Base-by-base conservation (phyloP, 2,797 vertebrate species). In the Orientallactaga sibirica region DNA sequence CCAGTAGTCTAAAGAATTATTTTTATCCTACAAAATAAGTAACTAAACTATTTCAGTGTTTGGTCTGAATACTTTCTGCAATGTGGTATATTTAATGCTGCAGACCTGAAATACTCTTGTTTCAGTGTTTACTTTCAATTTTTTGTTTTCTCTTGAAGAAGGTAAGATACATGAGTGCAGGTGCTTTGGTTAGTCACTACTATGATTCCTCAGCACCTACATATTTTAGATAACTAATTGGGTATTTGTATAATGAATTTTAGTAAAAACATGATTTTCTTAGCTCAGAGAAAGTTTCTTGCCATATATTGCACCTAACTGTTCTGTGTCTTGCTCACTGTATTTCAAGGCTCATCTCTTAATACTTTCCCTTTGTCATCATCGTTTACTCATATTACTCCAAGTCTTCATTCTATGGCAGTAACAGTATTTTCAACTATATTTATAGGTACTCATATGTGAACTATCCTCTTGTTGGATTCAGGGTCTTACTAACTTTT, bases 381-480 rank as follows among this genome's bases (percentile, higher is more conserved):
- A 64, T 14, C 29, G 82, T 5, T 88, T 18, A 86, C 2, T 73
- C 19, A 87, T 16, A 75, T 73, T 62, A 76, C 27, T 20, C 62
- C 43, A 83, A 55, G 27, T 2, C 8, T 73, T 66, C 83, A 22
- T 55, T 75, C 37, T 82, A 24, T 48, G 33, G 43, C 5, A 70
- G 48, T 55, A 20, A 16, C 41, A 41, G 82, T 37, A 67, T 33
- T 91, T 78, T 80, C 77, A 86, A 41, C 7, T 37, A 74, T 27
- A 15, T 77, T 27, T 85, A 11, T 22, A 37, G 6, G 2, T n/a
- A 22, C 64, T 48, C 29, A 67, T 84, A 5, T 81, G 43, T 43
- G 41, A 68, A 11, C 16, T 93, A 91, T 84, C 55, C 27, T 91
- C 68, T 94, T 88, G 64, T 43, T 77, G 41, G 48, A 81, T 61